Conservation (phyloP, 2,888 invertebrate genomes). For the Lasioglossum figueresi region DNA sequence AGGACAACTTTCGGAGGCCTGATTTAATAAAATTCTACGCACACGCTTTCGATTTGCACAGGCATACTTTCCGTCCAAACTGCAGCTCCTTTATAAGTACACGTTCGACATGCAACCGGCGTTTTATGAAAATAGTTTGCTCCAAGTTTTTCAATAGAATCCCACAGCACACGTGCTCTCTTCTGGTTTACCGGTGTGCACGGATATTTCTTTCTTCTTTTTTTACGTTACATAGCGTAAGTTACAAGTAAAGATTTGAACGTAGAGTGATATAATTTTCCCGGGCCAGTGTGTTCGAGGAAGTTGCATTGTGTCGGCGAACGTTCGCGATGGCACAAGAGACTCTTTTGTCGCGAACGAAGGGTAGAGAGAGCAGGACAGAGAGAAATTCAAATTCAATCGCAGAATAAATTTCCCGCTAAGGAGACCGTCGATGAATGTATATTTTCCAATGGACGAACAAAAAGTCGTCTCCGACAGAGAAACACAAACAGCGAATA, state of each 20-base stretch:
- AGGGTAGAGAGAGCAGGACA: neutral
- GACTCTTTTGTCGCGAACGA: slow-evolving; percentile 23
- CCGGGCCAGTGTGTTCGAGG: neutral
- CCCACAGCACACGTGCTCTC: slow-evolving; percentile 16
- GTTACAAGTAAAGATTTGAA: slow-evolving; percentile 41
- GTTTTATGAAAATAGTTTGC: slow-evolving; percentile 71
- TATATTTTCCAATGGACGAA: slow-evolving; percentile 16
- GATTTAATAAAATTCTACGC: slow-evolving; percentile 10
- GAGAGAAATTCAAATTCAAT: slow-evolving; percentile 24
- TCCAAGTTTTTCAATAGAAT: slow-evolving; percentile 71
- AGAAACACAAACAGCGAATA: slow-evolving; percentile 24
- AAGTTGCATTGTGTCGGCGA: slow-evolving; percentile 7
- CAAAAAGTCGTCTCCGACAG: neutral
- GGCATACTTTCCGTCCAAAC: slow-evolving; percentile 6
- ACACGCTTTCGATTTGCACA: neutral
- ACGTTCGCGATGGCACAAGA: slow-evolving; percentile 3
- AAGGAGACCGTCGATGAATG: slow-evolving; percentile 12
- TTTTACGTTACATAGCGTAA: slow-evolving; percentile 31
- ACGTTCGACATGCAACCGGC: slow-evolving; percentile 56
- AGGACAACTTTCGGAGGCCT: neutral
- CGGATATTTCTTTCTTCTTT: slow-evolving; percentile 21
- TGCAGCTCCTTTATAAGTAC: slow-evolving; percentile 3
- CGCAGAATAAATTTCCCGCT: slow-evolving; percentile 1
- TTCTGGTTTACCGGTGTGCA: slow-evolving; percentile 40
- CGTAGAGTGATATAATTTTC: slow-evolving; percentile 27